Evolutionary conservation across 2,113 vertebrate species (phyloP).

Genomic region (Strigops habroptila): DNA sequence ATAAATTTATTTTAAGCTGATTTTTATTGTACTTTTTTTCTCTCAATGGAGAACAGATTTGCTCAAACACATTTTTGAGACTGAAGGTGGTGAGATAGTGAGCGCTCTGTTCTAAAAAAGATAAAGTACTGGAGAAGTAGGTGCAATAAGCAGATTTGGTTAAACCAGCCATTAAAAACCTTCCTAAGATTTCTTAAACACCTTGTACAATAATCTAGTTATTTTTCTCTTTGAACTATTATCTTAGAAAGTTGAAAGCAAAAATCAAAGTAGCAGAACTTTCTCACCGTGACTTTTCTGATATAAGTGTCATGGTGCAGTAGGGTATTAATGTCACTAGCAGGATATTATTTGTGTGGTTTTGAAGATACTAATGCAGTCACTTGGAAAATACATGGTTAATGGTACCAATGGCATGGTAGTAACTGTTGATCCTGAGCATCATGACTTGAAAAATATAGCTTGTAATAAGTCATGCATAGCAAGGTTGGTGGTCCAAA

Average conservation of each 20-base stretch:
- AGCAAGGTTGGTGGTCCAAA: neutral
- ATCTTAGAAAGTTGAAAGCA: neutral
- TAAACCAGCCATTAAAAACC: neutral
- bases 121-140: neutral
- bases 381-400: neutral
- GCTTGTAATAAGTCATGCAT: fast-evolving
- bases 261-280: neutral
- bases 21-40: conserved; percentile 74
- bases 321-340: neutral
- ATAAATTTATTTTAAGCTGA: conserved; percentile 83
- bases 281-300: neutral
- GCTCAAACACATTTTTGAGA: conserved; percentile 4
- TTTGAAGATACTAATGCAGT: neutral
- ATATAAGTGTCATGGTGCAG: neutral
- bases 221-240: neutral
- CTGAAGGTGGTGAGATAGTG: neutral
- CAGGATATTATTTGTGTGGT: neutral
- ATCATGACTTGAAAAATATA: neutral
- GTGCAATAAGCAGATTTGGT: neutral
- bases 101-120: neutral
- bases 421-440: neutral
- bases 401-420: neutral
- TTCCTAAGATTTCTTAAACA: neutral
- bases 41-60: conserved; percentile 42
- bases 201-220: neutral